Evolutionary conservation across 2,888 invertebrate genomes (phyloP).

Genomic region (Lochmaea crataegi): DNA sequence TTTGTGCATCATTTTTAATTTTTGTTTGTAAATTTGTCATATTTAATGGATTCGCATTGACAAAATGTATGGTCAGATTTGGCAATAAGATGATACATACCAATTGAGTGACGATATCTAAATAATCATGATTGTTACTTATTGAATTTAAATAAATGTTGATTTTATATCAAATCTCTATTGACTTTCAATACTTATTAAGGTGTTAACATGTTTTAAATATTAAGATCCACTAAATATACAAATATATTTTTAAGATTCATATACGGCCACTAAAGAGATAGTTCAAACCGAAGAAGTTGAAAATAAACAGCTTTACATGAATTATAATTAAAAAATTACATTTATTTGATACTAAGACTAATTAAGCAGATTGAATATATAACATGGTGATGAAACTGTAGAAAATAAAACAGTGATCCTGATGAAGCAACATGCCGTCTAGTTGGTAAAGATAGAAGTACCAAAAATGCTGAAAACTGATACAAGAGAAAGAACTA

Average conservation of each 20-base stretch:
- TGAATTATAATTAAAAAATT: constrained; percentile 19
- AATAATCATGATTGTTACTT: not conserved
- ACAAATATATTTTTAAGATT: constrained; percentile 32
- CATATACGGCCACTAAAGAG: constrained; percentile 13
- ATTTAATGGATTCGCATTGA: constrained; percentile 31
- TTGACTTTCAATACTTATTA: not conserved
- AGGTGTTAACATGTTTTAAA: constrained; percentile 8
- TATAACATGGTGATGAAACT: not conserved
- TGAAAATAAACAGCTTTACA: constrained; percentile 30
- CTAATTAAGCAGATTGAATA: not conserved
- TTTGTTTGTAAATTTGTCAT: constrained; percentile 22
- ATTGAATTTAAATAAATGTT: constrained; percentile 15
- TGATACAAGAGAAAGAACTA: too few relatives aligned
- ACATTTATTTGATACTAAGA: not conserved
- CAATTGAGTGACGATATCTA: not conserved
- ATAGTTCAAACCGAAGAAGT: not conserved
- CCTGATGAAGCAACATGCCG: too few relatives aligned
- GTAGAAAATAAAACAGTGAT: not conserved
- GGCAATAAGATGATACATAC: not conserved
- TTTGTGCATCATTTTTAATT: constrained; percentile 42
- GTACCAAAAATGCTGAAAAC: not conserved
- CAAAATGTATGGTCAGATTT: not conserved
- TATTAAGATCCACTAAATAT: constrained; percentile 34
- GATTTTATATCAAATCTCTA: constrained; percentile 4
- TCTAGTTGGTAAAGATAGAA: too few relatives aligned